Percentiles rank a stretch among this genome's conserved stretches.
Conservation (phyloP, 2,888 invertebrate species). For the Lasioglossum lativentre region DNA sequence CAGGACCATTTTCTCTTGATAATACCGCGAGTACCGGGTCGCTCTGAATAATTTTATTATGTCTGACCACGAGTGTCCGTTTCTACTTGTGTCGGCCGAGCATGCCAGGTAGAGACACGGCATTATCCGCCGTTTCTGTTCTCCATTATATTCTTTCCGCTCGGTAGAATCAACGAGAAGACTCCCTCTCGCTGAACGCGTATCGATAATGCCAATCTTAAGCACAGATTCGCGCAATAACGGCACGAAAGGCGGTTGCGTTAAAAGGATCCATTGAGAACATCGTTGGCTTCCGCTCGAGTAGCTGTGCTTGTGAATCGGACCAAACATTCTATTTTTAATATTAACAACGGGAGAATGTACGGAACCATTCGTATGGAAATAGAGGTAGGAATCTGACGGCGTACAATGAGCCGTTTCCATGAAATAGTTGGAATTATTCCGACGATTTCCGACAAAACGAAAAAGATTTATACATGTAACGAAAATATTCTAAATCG, state of each 20-base stretch:
- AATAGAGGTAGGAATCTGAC: background rate
- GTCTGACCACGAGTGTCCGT: conserved; percentile 8
- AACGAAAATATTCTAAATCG: background rate
- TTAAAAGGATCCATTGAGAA: conserved; percentile 7
- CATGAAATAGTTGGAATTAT: background rate
- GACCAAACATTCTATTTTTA: background rate
- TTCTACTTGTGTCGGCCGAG: background rate
- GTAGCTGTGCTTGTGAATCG: background rate
- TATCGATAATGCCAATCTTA: conserved; percentile 7
- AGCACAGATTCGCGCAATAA: conserved; percentile 8
- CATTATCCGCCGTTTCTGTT: background rate
- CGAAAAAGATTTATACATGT: background rate
- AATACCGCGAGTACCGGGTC: background rate
- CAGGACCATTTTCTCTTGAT: background rate
- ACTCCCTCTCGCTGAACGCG: background rate
- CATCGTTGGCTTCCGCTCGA: background rate
- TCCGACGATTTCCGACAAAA: background rate
- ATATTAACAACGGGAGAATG: background rate
- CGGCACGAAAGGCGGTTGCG: conserved; percentile 6
- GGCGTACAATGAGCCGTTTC: background rate
- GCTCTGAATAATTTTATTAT: background rate
- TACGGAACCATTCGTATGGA: background rate
- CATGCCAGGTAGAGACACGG: background rate
- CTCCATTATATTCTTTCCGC: background rate
- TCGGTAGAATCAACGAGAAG: background rate